Conservation (phyloP, 2,113 vertebrate species). For the Eurystomus gularis region DNA sequence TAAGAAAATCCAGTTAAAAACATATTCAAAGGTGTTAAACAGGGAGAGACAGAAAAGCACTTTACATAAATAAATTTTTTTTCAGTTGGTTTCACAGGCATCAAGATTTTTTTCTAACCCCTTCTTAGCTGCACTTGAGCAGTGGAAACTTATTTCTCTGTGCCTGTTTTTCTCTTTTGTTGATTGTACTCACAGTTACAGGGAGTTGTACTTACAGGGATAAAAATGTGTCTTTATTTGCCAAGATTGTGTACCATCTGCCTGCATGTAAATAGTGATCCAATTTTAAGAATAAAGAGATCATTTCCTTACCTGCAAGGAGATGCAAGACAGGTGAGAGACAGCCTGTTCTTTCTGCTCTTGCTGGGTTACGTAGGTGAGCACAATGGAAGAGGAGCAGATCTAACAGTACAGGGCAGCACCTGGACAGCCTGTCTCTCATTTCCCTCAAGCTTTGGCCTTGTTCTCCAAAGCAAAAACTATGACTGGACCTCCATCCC, state of each 20-base stretch:
- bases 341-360: background rate
- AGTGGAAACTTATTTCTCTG: background rate
- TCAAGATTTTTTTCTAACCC: background rate
- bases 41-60: background rate
- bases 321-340: background rate
- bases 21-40: background rate
- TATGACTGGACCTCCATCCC: background rate
- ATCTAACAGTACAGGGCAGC: background rate
- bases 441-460: background rate
- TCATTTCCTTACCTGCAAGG: background rate
- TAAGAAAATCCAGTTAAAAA: background rate
- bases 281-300: background rate
- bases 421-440: background rate
- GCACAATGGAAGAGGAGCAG: background rate
- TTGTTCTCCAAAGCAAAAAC: background rate
- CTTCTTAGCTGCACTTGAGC: background rate
- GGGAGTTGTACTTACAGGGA: background rate
- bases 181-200: background rate
- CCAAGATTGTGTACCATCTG: background rate
- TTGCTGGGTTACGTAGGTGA: fast-evolving
- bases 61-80: background rate
- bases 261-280: background rate
- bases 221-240: background rate
- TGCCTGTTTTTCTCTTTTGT: background rate
- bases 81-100: background rate